Conservation (phyloP, 2,888 invertebrate genomes). For the Hirtodrosophila histrioides region DNA sequence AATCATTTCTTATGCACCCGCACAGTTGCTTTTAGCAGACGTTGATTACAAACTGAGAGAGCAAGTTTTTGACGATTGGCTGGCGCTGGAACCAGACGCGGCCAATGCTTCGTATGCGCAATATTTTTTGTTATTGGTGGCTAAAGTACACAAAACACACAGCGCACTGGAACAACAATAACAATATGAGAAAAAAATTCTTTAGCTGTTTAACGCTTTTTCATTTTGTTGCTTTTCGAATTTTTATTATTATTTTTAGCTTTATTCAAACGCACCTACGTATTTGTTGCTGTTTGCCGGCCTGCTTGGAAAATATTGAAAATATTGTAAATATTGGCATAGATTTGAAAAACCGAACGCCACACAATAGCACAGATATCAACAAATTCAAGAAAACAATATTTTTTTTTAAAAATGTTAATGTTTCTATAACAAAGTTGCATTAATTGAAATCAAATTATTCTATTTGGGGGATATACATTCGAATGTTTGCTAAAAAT, state of each 20-base stretch:
- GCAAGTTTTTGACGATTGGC: slow-evolving; percentile 43
- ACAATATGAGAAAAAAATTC: slow-evolving; percentile 46
- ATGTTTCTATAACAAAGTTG: slow-evolving; percentile 3
- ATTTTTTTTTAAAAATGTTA: neutral
- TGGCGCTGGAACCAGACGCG: slow-evolving; percentile 42
- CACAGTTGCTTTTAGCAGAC: slow-evolving; percentile 59
- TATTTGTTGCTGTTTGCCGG: slow-evolving; percentile 35
- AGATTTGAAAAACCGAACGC: slow-evolving; percentile 9
- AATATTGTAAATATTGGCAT: slow-evolving; percentile 37
- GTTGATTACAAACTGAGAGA: slow-evolving; percentile 66
- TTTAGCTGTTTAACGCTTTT: slow-evolving; percentile 40
- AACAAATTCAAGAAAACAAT: slow-evolving; percentile 7
- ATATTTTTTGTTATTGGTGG: slow-evolving; percentile 56
- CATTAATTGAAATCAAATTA: neutral
- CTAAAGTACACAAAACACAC: slow-evolving; percentile 70
- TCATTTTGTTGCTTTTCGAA: slow-evolving; percentile 35
- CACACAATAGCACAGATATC: slow-evolving; percentile 6
- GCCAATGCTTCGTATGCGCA: slow-evolving; percentile 71
- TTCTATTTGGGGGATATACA: neutral
- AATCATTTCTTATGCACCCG: slow-evolving; percentile 40
- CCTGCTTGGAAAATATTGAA: slow-evolving; percentile 51
- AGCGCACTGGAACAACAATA: slow-evolving; percentile 38
- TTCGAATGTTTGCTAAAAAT: no score
- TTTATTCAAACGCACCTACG: slow-evolving; percentile 43
- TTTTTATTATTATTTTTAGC: slow-evolving; percentile 61